Base-by-base conservation (phyloP, 1,140 invertebrate genomes). In the Rhyacophila brunnea region DNA sequence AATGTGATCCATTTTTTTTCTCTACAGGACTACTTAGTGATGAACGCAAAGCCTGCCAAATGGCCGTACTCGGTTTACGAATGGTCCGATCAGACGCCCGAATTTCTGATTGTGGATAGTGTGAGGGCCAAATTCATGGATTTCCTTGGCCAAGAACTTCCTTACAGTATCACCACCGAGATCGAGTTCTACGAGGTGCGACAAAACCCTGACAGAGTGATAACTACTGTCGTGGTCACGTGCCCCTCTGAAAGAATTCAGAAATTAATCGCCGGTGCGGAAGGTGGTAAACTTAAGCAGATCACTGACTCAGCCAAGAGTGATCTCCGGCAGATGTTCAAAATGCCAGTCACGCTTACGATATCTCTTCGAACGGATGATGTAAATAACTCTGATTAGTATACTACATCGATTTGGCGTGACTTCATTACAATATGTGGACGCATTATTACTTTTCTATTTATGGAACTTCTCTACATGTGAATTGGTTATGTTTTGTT, bases 111-210 rank as follows among this genome's bases (percentile, higher is more conserved):
- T 58, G 70, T 83, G 43, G 78, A 85, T 58, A 86, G 86, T 36
- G 87, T 96, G 1, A 80, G 86, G 66, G 89, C 92, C 17, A 89
- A 87, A 66, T 77, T 95, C 11, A 70, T 96, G 28, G 89, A 96
- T 68, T 79, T 85, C 70, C 75, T 95, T 42, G 81, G 84, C 1
- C 79, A 92, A 62, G 91, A 95, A 77, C 83, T 96, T 35, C 93
- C 93, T 1, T 96, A 96, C 66, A 80, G 76, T 46, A 69, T 94
- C 1, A 71, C 81, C 58, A 79, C 86, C 19, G 68, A 80, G 50
- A 66, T 91, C 1, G 88, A 91, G 70, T 84, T 85, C 70, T 87
- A 85, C 68, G 83, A 87, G 58, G 70, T 81, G 10, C 71, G 78
- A 46, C 71, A 81, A 15, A 75, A 81, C 66, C 81, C 68, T 78